Conservation (phyloP, 2,113 vertebrate genomes). For the Okapia johnstoni region DNA sequence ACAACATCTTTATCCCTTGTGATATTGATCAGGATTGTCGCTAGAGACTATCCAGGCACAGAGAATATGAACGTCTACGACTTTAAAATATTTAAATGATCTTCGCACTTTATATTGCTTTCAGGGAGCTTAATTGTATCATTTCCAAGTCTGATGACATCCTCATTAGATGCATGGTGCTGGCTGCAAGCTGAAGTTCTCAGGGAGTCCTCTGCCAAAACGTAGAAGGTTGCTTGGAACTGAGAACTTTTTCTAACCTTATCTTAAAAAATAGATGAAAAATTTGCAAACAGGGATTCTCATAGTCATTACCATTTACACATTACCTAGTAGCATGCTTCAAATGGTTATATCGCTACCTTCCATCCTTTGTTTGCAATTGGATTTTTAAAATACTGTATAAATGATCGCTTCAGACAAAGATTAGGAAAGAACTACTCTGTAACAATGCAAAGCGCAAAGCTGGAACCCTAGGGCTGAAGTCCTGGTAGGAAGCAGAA, state of each 20-base stretch:
- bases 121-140: constrained; percentile 6
- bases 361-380: background rate
- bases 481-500: background rate
- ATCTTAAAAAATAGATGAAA: background rate
- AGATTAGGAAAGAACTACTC: background rate
- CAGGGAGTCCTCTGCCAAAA: background rate
- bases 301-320: background rate
- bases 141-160: constrained; percentile 38
- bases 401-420: background rate
- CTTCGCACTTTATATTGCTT: constrained; percentile 32
- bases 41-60: background rate
- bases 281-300: background rate
- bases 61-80: background rate
- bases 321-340: background rate
- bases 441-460: background rate
- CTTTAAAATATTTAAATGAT: constrained; percentile 54
- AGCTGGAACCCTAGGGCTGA: background rate
- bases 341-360: background rate
- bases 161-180: constrained; percentile 18
- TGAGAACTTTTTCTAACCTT: background rate
- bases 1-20: background rate
- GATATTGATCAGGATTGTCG: background rate
- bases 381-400: background rate
- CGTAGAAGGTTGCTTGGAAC: background rate
- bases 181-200: constrained; percentile 31